Conservation (phyloP, 2,888 invertebrate genomes). For the Tipula vernalis region DNA sequence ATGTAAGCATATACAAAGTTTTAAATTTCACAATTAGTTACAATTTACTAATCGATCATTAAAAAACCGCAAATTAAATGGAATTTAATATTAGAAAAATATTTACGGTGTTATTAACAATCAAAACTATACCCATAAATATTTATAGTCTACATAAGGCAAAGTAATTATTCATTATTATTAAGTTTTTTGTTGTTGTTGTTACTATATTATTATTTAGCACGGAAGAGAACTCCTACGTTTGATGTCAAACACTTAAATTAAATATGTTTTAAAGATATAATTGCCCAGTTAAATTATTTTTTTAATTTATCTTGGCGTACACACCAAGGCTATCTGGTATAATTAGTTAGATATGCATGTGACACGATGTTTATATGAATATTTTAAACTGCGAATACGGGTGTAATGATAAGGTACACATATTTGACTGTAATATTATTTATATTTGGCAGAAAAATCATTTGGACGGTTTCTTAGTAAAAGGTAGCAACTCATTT, state of each 20-base stretch:
- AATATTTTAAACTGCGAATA: not conserved
- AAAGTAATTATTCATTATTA: not conserved
- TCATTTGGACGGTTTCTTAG: too few species aligned
- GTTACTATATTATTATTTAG: not conserved
- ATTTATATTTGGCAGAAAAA: too few species aligned
- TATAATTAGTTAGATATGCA: not conserved
- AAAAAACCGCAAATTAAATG: not conserved
- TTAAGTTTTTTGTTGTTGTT: not conserved
- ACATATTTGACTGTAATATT: too few species aligned
- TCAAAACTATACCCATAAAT: not conserved
- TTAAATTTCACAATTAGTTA: not conserved
- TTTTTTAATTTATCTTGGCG: not conserved
- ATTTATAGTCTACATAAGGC: not conserved
- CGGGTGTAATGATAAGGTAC: too few species aligned
- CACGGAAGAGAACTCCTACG: not conserved
- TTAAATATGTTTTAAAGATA: not conserved
- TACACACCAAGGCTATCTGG: not conserved
- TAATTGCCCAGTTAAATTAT: not conserved
- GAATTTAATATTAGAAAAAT: not conserved
- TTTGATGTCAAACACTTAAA: not conserved
- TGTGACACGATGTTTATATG: not conserved
- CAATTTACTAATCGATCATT: not conserved
- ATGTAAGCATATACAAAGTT: not conserved
- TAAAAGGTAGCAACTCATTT: too few species aligned
- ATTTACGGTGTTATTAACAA: not conserved